A percentile compares a stretch with the other conserved stretches of the same genome.
Evolutionary conservation across 2,888 invertebrate genomes (phyloP).

Genomic region (Heteropelma amictum): DNA sequence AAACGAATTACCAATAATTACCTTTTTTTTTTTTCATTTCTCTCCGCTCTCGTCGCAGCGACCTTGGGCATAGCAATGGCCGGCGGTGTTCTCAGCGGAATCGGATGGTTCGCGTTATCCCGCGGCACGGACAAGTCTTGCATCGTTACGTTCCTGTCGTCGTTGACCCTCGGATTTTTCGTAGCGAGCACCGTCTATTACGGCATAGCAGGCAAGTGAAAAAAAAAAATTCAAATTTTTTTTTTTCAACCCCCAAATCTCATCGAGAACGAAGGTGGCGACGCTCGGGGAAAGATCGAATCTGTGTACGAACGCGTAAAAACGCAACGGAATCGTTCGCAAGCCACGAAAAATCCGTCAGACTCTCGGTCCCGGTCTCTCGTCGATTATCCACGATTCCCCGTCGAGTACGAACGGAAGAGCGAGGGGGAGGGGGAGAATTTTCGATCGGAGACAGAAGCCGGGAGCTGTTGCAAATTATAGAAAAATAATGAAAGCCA

Average conservation of each 20-base stretch:
- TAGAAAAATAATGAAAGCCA: slow-evolving; percentile 76
- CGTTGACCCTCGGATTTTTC: slow-evolving; percentile 82
- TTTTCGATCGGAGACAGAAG: slow-evolving; percentile 55
- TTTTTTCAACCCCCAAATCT: background rate
- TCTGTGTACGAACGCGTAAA: background rate
- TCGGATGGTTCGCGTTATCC: slow-evolving; percentile 83
- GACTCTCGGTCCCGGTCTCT: too few species aligned
- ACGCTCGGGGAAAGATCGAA: too few species aligned
- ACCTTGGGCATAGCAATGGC: slow-evolving; percentile 79
- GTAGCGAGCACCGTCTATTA: slow-evolving; percentile 81
- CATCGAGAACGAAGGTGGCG: background rate
- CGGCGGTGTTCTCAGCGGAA: slow-evolving; percentile 81
- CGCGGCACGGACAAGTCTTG: slow-evolving; percentile 82
- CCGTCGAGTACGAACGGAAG: background rate
- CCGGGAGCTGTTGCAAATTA: slow-evolving; percentile 73
- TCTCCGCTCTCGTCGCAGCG: slow-evolving; percentile 73
- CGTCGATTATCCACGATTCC: too few species aligned
- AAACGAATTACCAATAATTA: background rate
- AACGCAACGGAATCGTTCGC: background rate
- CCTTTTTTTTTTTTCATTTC: background rate
- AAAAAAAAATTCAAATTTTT: background rate
- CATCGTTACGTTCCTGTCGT: slow-evolving; percentile 81
- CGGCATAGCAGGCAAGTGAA: slow-evolving; percentile 80
- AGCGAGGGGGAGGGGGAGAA: background rate
- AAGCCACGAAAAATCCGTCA: too few species aligned